Evolutionary conservation across 2,797 vertebrate genomes (phyloP).

Genomic region (Sylvilagus floridanus): DNA sequence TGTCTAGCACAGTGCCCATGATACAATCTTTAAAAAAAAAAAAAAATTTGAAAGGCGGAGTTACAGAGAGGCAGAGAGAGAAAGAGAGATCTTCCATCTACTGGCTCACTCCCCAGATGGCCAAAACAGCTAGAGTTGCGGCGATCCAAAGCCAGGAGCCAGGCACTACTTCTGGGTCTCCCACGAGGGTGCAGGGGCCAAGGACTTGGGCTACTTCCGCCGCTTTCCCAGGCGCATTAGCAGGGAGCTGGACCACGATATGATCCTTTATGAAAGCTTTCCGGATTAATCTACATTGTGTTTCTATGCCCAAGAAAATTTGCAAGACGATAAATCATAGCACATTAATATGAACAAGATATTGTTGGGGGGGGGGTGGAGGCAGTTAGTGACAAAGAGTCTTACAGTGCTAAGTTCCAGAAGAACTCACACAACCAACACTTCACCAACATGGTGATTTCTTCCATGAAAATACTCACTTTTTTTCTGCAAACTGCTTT

Average conservation of each 20-base stretch:
- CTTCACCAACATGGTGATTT: neutral
- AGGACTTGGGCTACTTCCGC: too few relatives aligned
- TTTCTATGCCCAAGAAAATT: constrained; percentile 26
- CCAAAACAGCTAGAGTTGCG: too few relatives aligned
- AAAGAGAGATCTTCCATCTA: too few relatives aligned
- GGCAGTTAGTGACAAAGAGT: constrained; percentile 2
- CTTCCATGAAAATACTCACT: constrained; percentile 22
- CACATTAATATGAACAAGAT: constrained; percentile 56
- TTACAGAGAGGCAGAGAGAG: too few relatives aligned
- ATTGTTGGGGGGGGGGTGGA: neutral
- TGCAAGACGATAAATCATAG: constrained; percentile 51
- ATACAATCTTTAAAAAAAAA: neutral
- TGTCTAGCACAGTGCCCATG: neutral
- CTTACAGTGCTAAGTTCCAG: neutral
- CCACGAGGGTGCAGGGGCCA: too few relatives aligned
- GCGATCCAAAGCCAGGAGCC: too few relatives aligned
- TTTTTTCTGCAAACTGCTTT: neutral
- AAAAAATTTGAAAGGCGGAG: too few relatives aligned
- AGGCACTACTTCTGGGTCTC: too few relatives aligned
- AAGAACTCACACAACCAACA: neutral
- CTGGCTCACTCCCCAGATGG: too few relatives aligned
- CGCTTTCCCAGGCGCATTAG: too few relatives aligned
- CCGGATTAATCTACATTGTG: constrained; percentile 37
- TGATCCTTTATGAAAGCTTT: neutral
- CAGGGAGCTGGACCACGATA: neutral